Percentiles rank a stretch among this genome's conserved stretches.
Conservation (phyloP, 2,888 invertebrate species). For the Drosophila crucigera region DNA sequence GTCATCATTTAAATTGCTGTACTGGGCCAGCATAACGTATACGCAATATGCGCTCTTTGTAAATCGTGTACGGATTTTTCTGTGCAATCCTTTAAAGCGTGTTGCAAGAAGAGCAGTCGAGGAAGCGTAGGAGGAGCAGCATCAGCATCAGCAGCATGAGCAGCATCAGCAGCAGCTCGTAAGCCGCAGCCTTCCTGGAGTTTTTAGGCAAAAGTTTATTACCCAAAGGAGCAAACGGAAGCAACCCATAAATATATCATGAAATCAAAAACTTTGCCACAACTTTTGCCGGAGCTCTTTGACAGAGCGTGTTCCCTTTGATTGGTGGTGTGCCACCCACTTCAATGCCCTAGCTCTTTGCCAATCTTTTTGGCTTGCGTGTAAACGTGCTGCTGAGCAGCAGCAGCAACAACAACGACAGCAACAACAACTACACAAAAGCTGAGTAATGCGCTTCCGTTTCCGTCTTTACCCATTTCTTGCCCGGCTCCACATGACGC, state of each 20-base stretch:
- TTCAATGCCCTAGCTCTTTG: constrained; percentile 1
- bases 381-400: constrained; percentile 58
- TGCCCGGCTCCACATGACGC: constrained; percentile 32
- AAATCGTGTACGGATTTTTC: background rate
- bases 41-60: constrained; percentile 24
- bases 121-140: background rate
- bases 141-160: background rate
- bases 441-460: constrained; percentile 75
- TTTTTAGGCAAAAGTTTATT: constrained; percentile 67
- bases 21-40: constrained; percentile 40
- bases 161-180: background rate
- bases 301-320: constrained; percentile 59
- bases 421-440: constrained; percentile 8
- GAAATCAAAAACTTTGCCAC: constrained; percentile 80
- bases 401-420: background rate
- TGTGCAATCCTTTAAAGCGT: constrained; percentile 51
- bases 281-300: constrained; percentile 61
- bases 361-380: constrained; percentile 61
- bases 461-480: constrained; percentile 53
- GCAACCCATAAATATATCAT: constrained; percentile 80
- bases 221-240: constrained; percentile 71
- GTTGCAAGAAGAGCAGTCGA: constrained; percentile 12
- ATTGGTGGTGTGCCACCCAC: constrained; percentile 48
- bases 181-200: constrained; percentile 41
- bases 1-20: constrained; percentile 23